These are phyloP conservation scores for Corydoras sp. DNA, from an alignment of 2,113 vertebrate genomes.

Conservation along the genomic window DNA sequence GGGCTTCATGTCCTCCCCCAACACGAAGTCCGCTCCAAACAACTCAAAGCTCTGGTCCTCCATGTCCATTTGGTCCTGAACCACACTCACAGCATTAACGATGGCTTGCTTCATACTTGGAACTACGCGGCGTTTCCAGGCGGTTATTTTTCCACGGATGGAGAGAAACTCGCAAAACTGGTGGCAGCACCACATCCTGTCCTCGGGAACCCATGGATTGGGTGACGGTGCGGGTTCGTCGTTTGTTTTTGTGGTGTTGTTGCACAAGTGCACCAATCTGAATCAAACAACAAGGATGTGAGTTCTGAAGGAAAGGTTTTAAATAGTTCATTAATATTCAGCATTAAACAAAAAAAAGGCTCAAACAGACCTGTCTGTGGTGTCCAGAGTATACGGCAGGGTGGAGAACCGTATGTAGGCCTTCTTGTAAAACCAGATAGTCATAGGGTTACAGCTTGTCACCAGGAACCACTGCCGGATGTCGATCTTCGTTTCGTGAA, in stretches of 20 bases:
- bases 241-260: constrained; percentile 83
- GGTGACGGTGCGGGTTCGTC: constrained; percentile 58
- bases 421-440: constrained; percentile 83
- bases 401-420: constrained; percentile 91
- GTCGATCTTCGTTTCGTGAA: constrained; percentile 86
- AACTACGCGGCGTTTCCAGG: constrained; percentile 71
- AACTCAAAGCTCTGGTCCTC: constrained; percentile 84
- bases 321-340: background rate
- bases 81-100: constrained; percentile 70
- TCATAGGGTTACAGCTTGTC: constrained; percentile 88
- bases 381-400: constrained; percentile 74
- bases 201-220: constrained; percentile 67
- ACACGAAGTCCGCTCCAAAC: constrained; percentile 83
- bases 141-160: constrained; percentile 59
- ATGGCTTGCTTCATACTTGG: constrained; percentile 83
- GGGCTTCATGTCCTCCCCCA: constrained; percentile 78
- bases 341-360: background rate
- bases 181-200: constrained; percentile 82
- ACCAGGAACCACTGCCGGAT: constrained; percentile 91
- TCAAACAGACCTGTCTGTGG: constrained; percentile 72
- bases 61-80: constrained; percentile 72
- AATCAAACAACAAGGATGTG: background rate
- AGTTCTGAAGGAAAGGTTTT: too few relatives aligned
- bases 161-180: constrained; percentile 67
- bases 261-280: constrained; percentile 85